Base-by-base conservation (phyloP, 2,797 vertebrate genomes). In the Poecilia wingei region DNA sequence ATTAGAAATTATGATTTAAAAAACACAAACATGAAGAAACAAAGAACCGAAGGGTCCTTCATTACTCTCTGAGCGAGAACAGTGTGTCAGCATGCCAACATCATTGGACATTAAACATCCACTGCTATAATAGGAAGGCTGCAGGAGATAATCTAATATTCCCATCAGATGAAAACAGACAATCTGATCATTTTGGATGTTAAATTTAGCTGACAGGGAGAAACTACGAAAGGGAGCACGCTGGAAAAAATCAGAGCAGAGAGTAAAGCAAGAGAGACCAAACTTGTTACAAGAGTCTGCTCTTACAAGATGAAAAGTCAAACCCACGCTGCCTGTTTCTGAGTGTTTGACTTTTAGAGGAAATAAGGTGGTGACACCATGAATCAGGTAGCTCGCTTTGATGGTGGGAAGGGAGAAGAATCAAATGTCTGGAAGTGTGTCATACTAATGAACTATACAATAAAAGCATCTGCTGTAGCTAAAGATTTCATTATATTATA, bases 151-250 rank as follows among this genome's bases (percentile, higher is more conserved):
- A 74, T 69, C 74, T 59, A 49, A 72, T 82, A 84, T 90, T 88
- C 88, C 82, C 78, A 89, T 75, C 86, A 84, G 82, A 88, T 82
- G 91, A 88, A 91, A 88, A 41, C 51, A 80, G 78, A 86, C 75
- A 61, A 1, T 25, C 57, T 1, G 72, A 76, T 13, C 3, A 18
- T 75, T 47, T 76, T 76, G 82, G 82, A 91, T 2, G 55, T 73
- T 79, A 74, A 88, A 55, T 64, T 64, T 46, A n/a, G 59, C 72
- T 80, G 86, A 83, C 77, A 82, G 53, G 55, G 10, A 16, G 51
- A 64, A 25, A 51, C 41, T 14, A 70, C 14, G 33, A 55, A 46
- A 25, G 75, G 39, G 73, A 76, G 36, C 43, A 61, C 8, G 39
- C 0, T 47, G 75, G 51, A 57, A 6, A 31, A 66, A 74, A 79